Conservation (phyloP, 2,888 invertebrate genomes). For the Drosophila nigricruria region DNA sequence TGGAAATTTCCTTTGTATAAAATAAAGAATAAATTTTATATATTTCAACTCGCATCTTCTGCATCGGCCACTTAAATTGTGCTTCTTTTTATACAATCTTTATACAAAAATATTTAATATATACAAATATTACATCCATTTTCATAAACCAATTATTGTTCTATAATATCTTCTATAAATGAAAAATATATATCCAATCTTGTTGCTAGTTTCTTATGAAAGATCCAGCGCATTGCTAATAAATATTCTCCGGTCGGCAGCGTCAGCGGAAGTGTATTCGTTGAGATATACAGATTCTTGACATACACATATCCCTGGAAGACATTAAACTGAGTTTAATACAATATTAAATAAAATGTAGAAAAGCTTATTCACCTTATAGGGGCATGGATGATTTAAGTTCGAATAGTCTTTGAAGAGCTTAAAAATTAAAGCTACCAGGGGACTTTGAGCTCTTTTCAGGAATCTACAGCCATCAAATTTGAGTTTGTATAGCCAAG, state of each 20-base stretch:
- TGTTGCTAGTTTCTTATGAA: neutral
- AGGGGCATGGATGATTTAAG: neutral
- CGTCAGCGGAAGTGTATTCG: neutral
- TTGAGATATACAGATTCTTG: neutral
- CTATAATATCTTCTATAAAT: neutral
- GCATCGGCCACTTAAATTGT: too few relatives aligned
- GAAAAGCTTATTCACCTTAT: neutral
- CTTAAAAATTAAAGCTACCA: neutral
- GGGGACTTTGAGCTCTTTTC: constrained; percentile 7
- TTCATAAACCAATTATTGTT: neutral
- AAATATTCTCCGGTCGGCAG: neutral
- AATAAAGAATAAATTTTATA: too few relatives aligned
- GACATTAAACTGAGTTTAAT: neutral
- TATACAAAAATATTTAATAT: too few relatives aligned
- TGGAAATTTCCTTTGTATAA: too few relatives aligned
- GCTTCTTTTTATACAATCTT: too few relatives aligned
- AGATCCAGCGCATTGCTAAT: neutral
- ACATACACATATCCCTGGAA: neutral
- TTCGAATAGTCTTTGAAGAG: neutral
- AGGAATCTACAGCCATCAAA: constrained; percentile 14
- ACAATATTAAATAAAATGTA: neutral
- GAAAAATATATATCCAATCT: neutral
- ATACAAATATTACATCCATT: too few relatives aligned
- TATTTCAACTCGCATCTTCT: too few relatives aligned
- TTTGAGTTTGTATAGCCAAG: constrained; percentile 25